phyloP scores from a whole-genome alignment of 2,888 invertebrate species.

The Embidobia sp. region DNA sequence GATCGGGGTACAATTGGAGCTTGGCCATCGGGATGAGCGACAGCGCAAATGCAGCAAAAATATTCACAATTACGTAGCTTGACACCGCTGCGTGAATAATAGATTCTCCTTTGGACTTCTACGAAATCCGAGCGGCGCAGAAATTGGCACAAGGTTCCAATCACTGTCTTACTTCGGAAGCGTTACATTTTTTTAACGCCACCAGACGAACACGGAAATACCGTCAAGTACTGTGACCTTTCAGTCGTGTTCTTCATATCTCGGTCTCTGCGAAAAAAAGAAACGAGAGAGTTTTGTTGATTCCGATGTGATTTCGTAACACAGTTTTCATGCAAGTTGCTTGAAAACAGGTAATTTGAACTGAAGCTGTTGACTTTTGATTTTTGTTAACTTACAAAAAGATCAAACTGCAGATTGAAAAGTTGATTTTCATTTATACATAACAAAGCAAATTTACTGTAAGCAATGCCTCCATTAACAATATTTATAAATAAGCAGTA shows the following conservation, averaged over 20 bases:
- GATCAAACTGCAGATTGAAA: no score
- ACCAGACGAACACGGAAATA: constrained; percentile 41
- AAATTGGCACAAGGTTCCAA: constrained; percentile 78
- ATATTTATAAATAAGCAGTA: neutral
- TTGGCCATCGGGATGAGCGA: constrained; percentile 78
- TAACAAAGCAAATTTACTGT: no score
- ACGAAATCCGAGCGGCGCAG: constrained; percentile 70
- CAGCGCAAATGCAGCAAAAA: constrained; percentile 79
- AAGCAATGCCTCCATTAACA: neutral
- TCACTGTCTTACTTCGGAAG: constrained; percentile 67
- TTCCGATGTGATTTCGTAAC: no score
- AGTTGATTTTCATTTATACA: no score
- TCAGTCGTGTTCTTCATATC: constrained; percentile 2
- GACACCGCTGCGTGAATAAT: constrained; percentile 75
- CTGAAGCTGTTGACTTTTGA: no score
- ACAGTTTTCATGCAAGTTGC: no score
- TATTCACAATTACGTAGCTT: constrained; percentile 79
- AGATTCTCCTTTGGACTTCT: constrained; percentile 71
- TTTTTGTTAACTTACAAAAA: no score
- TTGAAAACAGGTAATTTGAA: no score
- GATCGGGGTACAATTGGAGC: constrained; percentile 78
- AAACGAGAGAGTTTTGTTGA: no score
- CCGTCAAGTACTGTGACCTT: constrained; percentile 18
- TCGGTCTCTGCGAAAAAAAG: no score
- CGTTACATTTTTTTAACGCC: constrained; percentile 61